These are phyloP conservation scores for Malacoraja senta DNA, from an alignment of 2,797 vertebrate genomes.

Conservation along the genomic window DNA sequence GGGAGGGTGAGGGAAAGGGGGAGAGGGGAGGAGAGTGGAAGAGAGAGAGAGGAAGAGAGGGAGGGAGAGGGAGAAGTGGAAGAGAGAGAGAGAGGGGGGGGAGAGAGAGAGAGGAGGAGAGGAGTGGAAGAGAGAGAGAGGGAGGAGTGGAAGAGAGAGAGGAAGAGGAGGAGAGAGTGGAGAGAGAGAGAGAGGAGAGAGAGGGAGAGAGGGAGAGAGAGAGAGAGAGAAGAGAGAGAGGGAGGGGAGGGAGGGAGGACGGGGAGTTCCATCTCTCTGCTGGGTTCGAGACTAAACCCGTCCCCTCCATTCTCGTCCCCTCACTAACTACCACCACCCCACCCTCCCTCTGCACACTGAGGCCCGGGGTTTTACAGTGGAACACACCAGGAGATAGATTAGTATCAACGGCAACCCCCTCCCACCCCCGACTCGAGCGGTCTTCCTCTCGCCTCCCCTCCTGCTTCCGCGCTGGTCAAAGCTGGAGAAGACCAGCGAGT, in stretches of 20 bases:
- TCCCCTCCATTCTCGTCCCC: too few relatives aligned
- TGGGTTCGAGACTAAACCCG: too few relatives aligned
- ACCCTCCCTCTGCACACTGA: neutral
- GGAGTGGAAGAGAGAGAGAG: neutral
- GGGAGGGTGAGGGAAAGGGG: too few relatives aligned
- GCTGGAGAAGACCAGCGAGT: neutral
- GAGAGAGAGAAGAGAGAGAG: neutral
- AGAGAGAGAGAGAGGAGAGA: too few relatives aligned
- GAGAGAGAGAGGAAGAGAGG: too few relatives aligned
- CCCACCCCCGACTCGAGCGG: neutral
- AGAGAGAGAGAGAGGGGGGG: too few relatives aligned
- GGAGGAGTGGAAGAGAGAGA: neutral
- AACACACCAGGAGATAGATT: conserved; percentile 15
- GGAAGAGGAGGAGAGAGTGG: fast-evolving
- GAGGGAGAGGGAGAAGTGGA: too few relatives aligned
- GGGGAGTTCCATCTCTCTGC: too few relatives aligned
- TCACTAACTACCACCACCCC: neutral
- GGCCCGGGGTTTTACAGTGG: neutral
- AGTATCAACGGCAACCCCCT: neutral
- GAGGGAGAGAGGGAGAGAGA: neutral
- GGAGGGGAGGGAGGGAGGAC: neutral
- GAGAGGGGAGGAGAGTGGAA: too few relatives aligned
- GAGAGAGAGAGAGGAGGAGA: too few relatives aligned
- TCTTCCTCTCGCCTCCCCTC: neutral
- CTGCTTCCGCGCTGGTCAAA: neutral